phyloP scores from a whole-genome alignment of 2,113 vertebrate genomes.

The Gymnogyps californianus region DNA sequence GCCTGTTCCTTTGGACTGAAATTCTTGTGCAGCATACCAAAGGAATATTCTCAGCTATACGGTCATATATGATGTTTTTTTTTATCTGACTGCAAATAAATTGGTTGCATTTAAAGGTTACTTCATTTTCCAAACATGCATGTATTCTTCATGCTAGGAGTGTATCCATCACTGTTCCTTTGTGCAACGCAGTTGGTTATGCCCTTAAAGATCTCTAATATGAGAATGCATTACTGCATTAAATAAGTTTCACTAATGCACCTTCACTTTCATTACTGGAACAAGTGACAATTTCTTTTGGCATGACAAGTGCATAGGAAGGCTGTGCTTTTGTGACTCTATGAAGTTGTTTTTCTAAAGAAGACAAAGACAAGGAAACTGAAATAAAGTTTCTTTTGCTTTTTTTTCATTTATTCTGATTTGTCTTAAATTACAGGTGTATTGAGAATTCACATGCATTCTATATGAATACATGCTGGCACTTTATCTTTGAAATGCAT shows the following conservation, averaged over 20 bases:
- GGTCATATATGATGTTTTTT: background rate
- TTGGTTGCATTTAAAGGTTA: background rate
- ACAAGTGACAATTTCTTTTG: background rate
- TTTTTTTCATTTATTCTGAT: background rate
- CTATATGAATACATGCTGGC: background rate
- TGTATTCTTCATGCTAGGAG: background rate
- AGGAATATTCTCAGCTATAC: background rate
- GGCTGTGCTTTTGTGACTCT: background rate
- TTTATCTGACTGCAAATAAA: background rate
- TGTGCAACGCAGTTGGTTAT: background rate
- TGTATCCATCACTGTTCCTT: background rate
- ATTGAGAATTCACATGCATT: background rate
- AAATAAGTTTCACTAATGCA: background rate
- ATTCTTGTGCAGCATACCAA: background rate
- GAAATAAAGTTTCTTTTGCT: background rate
- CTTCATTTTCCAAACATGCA: background rate
- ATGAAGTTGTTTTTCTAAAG: background rate
- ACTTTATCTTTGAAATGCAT: background rate
- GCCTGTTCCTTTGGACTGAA: background rate
- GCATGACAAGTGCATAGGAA: background rate
- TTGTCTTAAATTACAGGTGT: background rate
- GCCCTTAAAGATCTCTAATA: background rate
- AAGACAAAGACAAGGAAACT: background rate
- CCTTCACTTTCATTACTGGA: background rate
- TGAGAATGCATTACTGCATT: background rate